Evolutionary conservation across 2,113 vertebrate genomes (phyloP).

Genomic region (Caracal caracal): DNA sequence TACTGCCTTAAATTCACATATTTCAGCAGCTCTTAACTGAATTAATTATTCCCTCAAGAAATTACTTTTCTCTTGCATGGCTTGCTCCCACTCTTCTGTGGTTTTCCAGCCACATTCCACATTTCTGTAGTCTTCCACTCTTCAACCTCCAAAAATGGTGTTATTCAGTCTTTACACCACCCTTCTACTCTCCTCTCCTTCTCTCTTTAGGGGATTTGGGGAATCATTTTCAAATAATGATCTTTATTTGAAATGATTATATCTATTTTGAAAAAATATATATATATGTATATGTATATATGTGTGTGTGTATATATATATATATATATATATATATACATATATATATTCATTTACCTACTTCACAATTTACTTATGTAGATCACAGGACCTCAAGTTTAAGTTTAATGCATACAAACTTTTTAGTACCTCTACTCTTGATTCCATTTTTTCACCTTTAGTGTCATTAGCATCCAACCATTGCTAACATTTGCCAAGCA

Average conservation of each 20-base stretch:
- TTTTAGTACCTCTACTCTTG: not conserved
- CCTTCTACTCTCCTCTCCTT: not conserved
- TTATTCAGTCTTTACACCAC: not conserved
- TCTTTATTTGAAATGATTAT: not conserved
- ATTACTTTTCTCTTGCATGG: not conserved
- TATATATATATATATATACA: too few species aligned
- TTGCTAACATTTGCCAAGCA: not conserved
- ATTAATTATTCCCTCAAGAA: not conserved
- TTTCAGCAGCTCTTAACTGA: not conserved
- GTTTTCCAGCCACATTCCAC: not conserved
- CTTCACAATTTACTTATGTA: not conserved
- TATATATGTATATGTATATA: too few species aligned
- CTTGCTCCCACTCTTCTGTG: not conserved
- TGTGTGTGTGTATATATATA: too few species aligned
- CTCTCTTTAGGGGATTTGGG: not conserved
- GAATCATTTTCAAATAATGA: not conserved
- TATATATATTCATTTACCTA: not conserved
- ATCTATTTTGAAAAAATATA: not conserved
- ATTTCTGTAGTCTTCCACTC: not conserved
- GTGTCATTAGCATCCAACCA: not conserved
- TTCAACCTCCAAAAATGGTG: not conserved
- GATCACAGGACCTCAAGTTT: not conserved
- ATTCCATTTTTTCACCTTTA: not conserved
- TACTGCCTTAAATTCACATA: not conserved
- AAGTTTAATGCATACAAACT: not conserved